These are phyloP conservation scores for Piprites chloris DNA, from an alignment of 2,113 vertebrate species.

Conservation along the genomic window DNA sequence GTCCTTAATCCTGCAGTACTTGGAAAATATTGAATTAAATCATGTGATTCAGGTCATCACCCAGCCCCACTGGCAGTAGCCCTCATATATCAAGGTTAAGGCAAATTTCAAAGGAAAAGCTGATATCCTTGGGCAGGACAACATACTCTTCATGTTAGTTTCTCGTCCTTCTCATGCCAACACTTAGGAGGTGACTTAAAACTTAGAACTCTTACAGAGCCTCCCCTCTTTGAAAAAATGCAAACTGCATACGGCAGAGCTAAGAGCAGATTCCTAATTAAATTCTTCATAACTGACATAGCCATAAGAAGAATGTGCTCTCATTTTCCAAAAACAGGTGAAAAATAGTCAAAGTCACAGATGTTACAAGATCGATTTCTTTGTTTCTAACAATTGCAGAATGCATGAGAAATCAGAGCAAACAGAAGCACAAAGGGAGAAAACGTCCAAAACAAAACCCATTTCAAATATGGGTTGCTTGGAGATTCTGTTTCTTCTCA, in stretches of 20 bases:
- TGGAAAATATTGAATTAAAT: background rate
- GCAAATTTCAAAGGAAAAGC: background rate
- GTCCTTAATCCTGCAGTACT: background rate
- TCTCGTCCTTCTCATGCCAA: background rate
- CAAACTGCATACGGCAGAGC: background rate
- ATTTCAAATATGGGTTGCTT: background rate
- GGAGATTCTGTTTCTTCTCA: background rate
- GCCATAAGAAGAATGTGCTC: background rate
- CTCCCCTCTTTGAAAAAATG: background rate
- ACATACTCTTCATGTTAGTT: background rate
- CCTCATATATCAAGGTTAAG: background rate
- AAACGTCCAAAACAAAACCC: background rate
- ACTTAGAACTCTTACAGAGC: background rate
- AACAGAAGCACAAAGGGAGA: background rate
- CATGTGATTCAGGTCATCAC: background rate
- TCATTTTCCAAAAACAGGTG: background rate
- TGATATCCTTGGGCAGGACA: background rate
- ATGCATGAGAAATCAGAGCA: background rate
- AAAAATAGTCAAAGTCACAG: background rate
- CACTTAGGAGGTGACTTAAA: background rate
- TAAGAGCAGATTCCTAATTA: background rate
- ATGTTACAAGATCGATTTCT: background rate
- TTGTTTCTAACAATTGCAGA: background rate
- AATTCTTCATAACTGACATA: background rate
- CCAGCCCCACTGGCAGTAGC: background rate